phyloP scores from a whole-genome alignment of 2,113 vertebrate species.

The Petrocephalus microphthalmus region DNA sequence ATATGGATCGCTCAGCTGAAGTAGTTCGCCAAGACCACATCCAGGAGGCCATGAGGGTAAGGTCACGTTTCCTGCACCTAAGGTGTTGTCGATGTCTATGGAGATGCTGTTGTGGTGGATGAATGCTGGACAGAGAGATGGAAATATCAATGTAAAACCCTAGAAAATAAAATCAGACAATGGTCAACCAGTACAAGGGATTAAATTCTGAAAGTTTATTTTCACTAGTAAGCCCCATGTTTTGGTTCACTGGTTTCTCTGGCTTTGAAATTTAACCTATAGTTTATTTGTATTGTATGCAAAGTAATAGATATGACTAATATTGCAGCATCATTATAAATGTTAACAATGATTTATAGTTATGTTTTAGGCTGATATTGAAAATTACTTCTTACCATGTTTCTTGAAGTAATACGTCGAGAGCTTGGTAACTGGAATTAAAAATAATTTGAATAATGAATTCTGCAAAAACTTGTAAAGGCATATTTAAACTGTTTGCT shows the following conservation, averaged over 20 bases:
- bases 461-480: background rate
- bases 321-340: background rate
- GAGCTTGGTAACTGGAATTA: background rate
- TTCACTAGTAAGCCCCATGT: background rate
- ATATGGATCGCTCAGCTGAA: conserved; percentile 95
- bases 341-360: background rate
- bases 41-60: conserved; percentile 93
- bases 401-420: conserved; percentile 10
- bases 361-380: background rate
- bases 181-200: background rate
- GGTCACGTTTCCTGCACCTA: background rate
- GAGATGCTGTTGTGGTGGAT: background rate
- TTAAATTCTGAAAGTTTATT: background rate
- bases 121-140: background rate
- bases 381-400: conserved; percentile 5
- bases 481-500: background rate
- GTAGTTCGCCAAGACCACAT: conserved; percentile 91
- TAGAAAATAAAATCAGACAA: background rate
- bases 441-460: background rate
- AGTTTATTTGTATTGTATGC: background rate
- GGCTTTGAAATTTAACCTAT: too few species aligned
- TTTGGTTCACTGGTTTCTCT: background rate
- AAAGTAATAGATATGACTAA: background rate
- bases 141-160: background rate
- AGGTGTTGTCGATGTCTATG: background rate